These are phyloP conservation scores for Cyclina sinensis DNA, from an alignment of 1,140 invertebrate species.

Conservation along the genomic window DNA sequence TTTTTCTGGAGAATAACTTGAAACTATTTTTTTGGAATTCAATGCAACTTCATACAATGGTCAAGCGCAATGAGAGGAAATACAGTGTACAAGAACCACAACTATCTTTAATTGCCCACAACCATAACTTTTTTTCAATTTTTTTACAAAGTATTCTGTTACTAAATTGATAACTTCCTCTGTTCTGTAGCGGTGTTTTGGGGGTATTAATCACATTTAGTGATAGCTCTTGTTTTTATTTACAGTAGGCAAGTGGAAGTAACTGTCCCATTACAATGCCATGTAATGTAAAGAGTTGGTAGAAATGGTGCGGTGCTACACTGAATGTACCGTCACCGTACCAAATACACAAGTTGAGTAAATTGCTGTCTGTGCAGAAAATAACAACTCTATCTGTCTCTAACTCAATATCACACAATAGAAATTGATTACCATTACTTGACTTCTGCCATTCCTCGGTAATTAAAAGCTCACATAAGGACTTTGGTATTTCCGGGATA, in stretches of 20 bases:
- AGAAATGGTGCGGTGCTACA: not conserved
- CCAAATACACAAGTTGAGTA: not conserved
- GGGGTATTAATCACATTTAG: too few relatives aligned
- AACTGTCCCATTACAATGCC: not conserved
- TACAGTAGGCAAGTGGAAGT: not conserved
- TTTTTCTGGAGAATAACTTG: too few relatives aligned
- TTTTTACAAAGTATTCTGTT: too few relatives aligned
- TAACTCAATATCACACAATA: not conserved
- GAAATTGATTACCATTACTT: not conserved
- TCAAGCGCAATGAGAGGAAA: too few relatives aligned
- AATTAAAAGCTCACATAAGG: not conserved
- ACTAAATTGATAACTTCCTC: too few relatives aligned
- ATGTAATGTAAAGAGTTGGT: not conserved
- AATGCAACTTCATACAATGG: too few relatives aligned
- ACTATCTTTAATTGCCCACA: too few relatives aligned
- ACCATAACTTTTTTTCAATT: too few relatives aligned
- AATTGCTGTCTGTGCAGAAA: not conserved
- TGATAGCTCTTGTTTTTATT: too few relatives aligned
- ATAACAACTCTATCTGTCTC: not conserved
- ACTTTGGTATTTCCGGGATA: not conserved
- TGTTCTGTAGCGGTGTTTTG: too few relatives aligned
- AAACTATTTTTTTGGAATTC: too few relatives aligned
- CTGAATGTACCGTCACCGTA: not conserved
- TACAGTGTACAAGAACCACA: too few relatives aligned
- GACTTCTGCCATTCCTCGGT: not conserved